phyloP scores from a whole-genome alignment of 2,113 vertebrate genomes.

The Plotosus lineatus region DNA sequence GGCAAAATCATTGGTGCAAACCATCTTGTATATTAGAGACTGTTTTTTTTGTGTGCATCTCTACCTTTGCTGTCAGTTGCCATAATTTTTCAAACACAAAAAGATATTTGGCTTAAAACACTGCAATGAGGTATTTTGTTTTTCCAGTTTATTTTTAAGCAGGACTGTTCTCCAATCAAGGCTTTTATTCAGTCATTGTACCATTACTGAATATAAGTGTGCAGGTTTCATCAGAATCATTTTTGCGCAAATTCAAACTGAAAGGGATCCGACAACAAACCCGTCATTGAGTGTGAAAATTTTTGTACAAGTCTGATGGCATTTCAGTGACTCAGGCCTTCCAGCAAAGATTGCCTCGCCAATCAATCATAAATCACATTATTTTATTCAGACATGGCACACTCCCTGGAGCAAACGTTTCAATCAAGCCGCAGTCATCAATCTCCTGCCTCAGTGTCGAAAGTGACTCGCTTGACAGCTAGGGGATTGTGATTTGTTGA shows the following conservation, averaged over 20 bases:
- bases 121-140: background rate
- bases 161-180: background rate
- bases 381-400: constrained; percentile 67
- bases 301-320: constrained; percentile 39
- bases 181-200: background rate
- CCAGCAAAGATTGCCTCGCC: constrained; percentile 57
- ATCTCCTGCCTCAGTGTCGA: constrained; percentile 61
- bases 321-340: constrained; percentile 63
- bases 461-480: constrained; percentile 51
- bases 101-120: background rate
- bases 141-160: background rate
- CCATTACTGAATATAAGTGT: background rate
- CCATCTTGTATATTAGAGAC: background rate
- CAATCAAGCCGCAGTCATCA: constrained; percentile 76
- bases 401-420: constrained; percentile 74
- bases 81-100: background rate
- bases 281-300: background rate
- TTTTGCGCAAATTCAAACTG: background rate
- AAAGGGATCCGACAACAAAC: background rate
- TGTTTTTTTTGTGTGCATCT: background rate
- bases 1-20: too few relatives aligned
- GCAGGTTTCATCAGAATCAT: background rate
- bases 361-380: constrained; percentile 73
- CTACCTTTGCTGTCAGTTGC: background rate
- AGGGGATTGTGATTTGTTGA: constrained; percentile 56